Evolutionary conservation across 2,797 vertebrate species (phyloP).

Genomic region (Enteromius viviparus): DNA sequence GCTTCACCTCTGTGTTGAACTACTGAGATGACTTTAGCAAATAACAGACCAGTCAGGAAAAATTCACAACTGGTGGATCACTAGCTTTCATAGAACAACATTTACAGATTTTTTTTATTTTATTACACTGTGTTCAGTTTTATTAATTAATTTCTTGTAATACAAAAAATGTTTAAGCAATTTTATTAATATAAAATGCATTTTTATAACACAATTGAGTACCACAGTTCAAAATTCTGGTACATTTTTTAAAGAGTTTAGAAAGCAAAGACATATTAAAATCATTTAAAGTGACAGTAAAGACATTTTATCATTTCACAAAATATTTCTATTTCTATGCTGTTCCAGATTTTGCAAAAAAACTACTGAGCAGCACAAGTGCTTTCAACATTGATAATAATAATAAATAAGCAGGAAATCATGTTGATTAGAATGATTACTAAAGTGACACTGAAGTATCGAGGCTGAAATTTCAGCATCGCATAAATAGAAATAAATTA

Average conservation of each 20-base stretch:
- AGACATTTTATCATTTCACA: neutral
- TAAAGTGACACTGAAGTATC: neutral
- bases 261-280: neutral
- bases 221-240: neutral
- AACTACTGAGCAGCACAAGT: neutral
- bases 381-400: neutral
- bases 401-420: neutral
- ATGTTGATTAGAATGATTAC: neutral
- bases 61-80: neutral
- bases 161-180: neutral
- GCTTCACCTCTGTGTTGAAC: slow-evolving; percentile 15
- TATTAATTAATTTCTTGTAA: neutral
- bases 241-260: neutral
- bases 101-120: neutral
- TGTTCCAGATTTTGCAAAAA: neutral
- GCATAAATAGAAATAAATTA: neutral
- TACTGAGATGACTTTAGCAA: slow-evolving; percentile 24
- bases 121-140: neutral
- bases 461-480: neutral
- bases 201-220: neutral
- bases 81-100: neutral
- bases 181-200: neutral
- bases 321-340: neutral
- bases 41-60: slow-evolving; percentile 12
- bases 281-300: neutral